These are phyloP conservation scores for Heteractis magnifica DNA, from an alignment of 92 coral and sea anemone species.

Conservation along the genomic window DNA sequence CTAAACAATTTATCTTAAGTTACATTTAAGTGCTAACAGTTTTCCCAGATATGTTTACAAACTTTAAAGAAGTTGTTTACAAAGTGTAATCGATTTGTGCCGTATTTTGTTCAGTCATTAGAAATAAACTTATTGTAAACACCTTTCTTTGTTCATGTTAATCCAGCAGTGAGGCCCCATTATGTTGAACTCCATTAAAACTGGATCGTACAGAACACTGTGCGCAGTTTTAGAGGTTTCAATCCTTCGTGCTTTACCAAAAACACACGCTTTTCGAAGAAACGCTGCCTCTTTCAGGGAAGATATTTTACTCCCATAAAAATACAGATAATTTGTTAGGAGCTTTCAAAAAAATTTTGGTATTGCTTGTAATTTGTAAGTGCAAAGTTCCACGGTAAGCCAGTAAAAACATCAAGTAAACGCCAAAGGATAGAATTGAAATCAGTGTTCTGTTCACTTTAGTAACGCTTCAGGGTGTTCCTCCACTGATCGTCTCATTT, in stretches of 20 bases:
- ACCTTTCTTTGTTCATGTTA: neutral
- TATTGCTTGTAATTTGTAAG: neutral
- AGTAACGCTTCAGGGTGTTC: slow-evolving; percentile 68
- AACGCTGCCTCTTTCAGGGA: too few species aligned
- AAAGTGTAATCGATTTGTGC: neutral
- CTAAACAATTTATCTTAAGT: too few species aligned
- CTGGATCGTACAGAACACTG: neutral
- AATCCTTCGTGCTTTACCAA: neutral
- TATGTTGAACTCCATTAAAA: neutral
- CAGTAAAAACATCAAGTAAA: neutral
- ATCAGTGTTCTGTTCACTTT: slow-evolving; percentile 3
- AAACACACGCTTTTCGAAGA: neutral
- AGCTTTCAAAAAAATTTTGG: too few species aligned
- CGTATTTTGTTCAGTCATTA: neutral
- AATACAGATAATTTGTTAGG: too few species aligned
- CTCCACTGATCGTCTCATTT: slow-evolving; percentile 62
- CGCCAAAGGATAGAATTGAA: neutral
- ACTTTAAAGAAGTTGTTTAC: too few species aligned
- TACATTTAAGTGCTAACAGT: too few species aligned
- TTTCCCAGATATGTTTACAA: too few species aligned
- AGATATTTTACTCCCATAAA: too few species aligned
- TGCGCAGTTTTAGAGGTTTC: neutral
- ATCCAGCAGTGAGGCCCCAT: neutral
- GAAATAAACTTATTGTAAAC: slow-evolving; percentile 2
- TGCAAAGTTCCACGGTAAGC: neutral